Evolutionary conservation across 2,113 vertebrate genomes (phyloP).

Genomic region (Phrynosoma blainvillii): DNA sequence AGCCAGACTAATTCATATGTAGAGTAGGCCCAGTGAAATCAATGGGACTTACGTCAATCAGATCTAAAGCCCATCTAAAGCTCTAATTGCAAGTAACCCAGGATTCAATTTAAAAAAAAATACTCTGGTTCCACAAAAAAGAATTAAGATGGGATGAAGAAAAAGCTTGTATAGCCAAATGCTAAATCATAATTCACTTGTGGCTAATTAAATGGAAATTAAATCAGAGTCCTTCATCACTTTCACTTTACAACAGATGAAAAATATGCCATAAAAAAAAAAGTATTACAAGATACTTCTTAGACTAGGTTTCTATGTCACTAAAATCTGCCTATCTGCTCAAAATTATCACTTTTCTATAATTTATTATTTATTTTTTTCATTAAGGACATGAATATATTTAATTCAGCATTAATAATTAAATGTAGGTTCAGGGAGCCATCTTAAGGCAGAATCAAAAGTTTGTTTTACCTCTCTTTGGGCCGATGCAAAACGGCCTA

Average conservation of each 20-base stretch:
- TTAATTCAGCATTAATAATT: slow-evolving; percentile 57
- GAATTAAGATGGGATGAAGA: neutral
- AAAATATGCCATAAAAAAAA: slow-evolving; percentile 29
- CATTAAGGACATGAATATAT: slow-evolving; percentile 65
- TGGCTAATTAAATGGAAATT: slow-evolving; percentile 49
- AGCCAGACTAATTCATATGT: no score
- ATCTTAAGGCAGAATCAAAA: slow-evolving; percentile 1
- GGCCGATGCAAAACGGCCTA: no score
- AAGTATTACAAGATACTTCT: slow-evolving; percentile 21
- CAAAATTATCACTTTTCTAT: slow-evolving; percentile 23
- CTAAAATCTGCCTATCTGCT: neutral
- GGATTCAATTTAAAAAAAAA: neutral
- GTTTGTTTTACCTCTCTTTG: slow-evolving; percentile 6
- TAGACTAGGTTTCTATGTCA: neutral
- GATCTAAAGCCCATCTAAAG: neutral
- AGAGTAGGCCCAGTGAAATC: neutral
- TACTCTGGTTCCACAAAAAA: neutral
- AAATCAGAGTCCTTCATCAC: slow-evolving; percentile 28
- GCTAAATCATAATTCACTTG: slow-evolving; percentile 41
- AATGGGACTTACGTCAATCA: neutral
- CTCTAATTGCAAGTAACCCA: neutral
- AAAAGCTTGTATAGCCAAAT: neutral
- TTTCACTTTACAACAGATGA: slow-evolving; percentile 35
- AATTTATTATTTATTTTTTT: slow-evolving; percentile 37
- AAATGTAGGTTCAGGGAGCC: slow-evolving; percentile 25